Evolutionary conservation across 2,888 invertebrate species (phyloP).

Genomic region (Operophtera brumata): DNA sequence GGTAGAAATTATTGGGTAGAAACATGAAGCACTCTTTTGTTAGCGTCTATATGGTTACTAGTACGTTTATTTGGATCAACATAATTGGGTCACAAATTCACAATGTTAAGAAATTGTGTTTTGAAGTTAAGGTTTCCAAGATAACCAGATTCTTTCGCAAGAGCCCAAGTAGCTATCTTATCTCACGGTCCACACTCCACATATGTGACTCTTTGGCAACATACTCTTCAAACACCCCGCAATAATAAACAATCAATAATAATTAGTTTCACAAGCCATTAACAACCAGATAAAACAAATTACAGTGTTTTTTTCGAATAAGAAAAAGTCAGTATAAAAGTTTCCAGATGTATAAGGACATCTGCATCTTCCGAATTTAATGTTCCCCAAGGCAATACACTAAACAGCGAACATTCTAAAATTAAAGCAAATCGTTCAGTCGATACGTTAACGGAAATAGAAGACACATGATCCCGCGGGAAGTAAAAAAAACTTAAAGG

Average conservation of each 20-base stretch:
- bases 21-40: no score
- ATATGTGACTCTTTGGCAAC: constrained; percentile 9
- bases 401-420: constrained; percentile 78
- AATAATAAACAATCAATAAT: constrained; percentile 16
- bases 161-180: constrained; percentile 15
- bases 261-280: constrained; percentile 19
- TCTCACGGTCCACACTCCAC: constrained; percentile 10
- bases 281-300: constrained; percentile 27
- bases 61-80: background rate
- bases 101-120: constrained; percentile 18
- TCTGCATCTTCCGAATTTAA: constrained; percentile 69
- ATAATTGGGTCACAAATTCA: constrained; percentile 15
- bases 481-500: constrained; percentile 76
- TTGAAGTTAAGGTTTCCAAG: constrained; percentile 21
- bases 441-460: constrained; percentile 78
- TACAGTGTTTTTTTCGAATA: constrained; percentile 22
- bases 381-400: constrained; percentile 72
- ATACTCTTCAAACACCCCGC: constrained; percentile 5
- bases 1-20: no score
- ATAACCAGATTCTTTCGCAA: constrained; percentile 30
- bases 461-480: constrained; percentile 79
- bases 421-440: constrained; percentile 77
- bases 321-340: constrained; percentile 37
- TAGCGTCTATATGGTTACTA: background rate
- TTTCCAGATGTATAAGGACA: constrained; percentile 69